Percentiles rank a stretch among this genome's conserved stretches.
Conservation (phyloP, 2,113 vertebrate genomes). For the Tachuris rubrigastra region DNA sequence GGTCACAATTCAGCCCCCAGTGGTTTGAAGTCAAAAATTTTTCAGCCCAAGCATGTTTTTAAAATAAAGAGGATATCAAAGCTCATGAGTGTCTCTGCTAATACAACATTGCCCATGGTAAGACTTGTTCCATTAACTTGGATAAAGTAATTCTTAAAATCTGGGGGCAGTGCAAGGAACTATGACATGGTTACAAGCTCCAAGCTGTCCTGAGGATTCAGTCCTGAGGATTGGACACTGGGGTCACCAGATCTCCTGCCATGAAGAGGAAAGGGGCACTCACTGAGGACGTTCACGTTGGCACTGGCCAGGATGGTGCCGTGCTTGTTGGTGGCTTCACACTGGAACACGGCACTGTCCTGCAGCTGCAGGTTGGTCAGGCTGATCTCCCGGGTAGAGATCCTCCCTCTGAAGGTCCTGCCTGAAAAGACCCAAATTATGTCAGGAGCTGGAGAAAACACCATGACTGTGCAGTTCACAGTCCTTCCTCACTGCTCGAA, state of each 20-base stretch:
- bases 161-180: not conserved
- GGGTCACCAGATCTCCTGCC: fast-evolving
- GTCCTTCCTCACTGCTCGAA: not conserved
- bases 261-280: constrained; percentile 13
- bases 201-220: not conserved
- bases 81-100: not conserved
- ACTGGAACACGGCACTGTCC: constrained; percentile 92
- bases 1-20: not conserved
- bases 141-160: not conserved
- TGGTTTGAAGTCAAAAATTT: not conserved
- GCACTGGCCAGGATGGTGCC: constrained; percentile 88
- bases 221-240: not conserved
- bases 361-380: constrained; percentile 80
- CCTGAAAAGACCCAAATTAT: constrained; percentile 17
- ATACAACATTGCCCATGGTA: fast-evolving
- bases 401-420: constrained; percentile 53
- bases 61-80: not conserved
- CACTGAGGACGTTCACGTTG: constrained; percentile 90
- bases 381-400: constrained; percentile 76
- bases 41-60: not conserved
- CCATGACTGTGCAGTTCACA: fast-evolving
- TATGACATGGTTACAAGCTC: not conserved
- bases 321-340: constrained; percentile 88
- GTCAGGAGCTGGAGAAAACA: not conserved
- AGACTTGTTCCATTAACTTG: not conserved